Evolutionary conservation across 2,888 invertebrate species (phyloP), one percentile per base, ranked within the genome.

Genomic region (Coelogynopora nodosa): DNA sequence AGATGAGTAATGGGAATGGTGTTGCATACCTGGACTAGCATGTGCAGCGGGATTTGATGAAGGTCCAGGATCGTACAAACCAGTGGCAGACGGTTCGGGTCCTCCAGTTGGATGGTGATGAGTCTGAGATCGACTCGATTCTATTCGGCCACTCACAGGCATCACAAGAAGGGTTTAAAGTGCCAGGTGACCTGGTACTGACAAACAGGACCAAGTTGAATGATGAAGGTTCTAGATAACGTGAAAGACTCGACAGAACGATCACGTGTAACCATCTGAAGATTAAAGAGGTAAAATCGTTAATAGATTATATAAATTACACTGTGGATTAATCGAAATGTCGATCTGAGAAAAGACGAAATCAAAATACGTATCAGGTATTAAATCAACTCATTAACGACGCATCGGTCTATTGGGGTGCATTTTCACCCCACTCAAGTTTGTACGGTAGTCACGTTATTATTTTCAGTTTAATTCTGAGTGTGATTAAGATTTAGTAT

Each of bases 81-180:
- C 23, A 74, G 74, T 74, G 2, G 74, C 74, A 26, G 74, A 74
- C 2, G 74, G 74, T 13, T 74, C 74, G 2, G 5, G 27, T 74
- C 74, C 74, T 5, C 74, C 23, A 13, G 74, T 13, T 13, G 74
- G 23, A 26, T 74, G 74, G 23, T 74, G 74, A 23, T 74, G 74
- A 74, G 27, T 74, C 74, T 74, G 74, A 5, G 74, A 26, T 5
- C 74, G 74, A 74, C 74, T 26, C 2, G 74, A 13, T 23, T 74
- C 74, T 26, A 74, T 74, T 23, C 74, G 74, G 23, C 74, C 74
- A 74, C 74, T 74, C 2, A 74, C 74, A 13, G 74, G 74, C 74
- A 74, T 74, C 74, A 74, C 74, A 74, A 26, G 2, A 23, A 5
- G 5, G 74, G 18, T 74, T 49, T 49, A 10, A 18, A 49, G 49